Evolutionary conservation across 2,797 vertebrate genomes (phyloP).

Genomic region (Schizothorax lantsangensis): DNA sequence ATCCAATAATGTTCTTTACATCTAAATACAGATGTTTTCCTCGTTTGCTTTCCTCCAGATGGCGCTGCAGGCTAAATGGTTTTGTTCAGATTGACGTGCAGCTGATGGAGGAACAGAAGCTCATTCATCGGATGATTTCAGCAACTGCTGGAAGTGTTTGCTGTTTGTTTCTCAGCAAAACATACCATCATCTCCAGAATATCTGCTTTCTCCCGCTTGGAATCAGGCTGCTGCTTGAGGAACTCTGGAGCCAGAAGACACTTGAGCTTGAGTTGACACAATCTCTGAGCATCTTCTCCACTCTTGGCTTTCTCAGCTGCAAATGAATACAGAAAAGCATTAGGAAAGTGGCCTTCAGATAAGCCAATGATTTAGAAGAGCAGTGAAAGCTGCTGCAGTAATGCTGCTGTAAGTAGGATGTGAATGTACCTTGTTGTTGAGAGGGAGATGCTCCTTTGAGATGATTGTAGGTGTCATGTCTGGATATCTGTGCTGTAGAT

Average conservation of each 20-base stretch:
- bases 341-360: too few species aligned
- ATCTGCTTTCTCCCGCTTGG: conserved; percentile 81
- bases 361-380: too few species aligned
- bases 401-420: too few species aligned
- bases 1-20: neutral
- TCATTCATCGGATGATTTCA: too few species aligned
- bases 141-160: neutral
- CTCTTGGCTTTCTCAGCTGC: too few species aligned
- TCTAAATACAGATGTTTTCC: neutral
- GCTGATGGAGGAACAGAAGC: neutral
- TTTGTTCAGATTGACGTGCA: neutral
- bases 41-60: neutral
- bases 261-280: conserved; percentile 7
- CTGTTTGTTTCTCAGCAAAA: neutral
- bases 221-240: conserved; percentile 27
- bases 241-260: conserved; percentile 52
- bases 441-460: too few species aligned
- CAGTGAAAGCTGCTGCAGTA: too few species aligned
- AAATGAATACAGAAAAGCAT: too few species aligned
- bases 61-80: neutral
- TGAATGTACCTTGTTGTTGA: too few species aligned
- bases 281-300: neutral
- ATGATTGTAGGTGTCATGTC: too few species aligned
- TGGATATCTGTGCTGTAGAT: too few species aligned
- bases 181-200: conserved; percentile 58